Percentiles rank a stretch among this genome's conserved stretches.
Conservation (phyloP, 2,888 invertebrate species). For the Chouioia cunea region DNA sequence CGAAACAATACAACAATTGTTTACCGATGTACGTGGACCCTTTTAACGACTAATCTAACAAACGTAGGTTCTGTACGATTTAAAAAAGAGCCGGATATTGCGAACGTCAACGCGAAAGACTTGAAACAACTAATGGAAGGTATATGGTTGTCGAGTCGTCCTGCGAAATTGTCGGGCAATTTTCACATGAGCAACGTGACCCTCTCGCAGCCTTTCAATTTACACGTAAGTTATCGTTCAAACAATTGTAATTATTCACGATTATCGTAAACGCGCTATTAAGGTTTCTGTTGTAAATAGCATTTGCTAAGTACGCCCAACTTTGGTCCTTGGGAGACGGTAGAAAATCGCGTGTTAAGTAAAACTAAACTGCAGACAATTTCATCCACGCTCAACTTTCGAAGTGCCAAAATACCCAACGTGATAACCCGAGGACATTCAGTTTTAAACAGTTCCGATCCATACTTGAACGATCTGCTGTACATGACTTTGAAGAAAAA, state of each 20-base stretch:
- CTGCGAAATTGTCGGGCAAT: slow-evolving; percentile 55
- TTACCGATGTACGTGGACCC: too few species aligned
- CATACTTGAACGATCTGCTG: slow-evolving; percentile 66
- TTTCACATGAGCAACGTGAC: slow-evolving; percentile 57
- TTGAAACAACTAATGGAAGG: slow-evolving; percentile 63
- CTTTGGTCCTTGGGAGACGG: slow-evolving; percentile 53
- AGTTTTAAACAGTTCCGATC: slow-evolving; percentile 39
- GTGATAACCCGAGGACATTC: slow-evolving; percentile 50
- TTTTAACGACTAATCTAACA: slow-evolving; percentile 29
- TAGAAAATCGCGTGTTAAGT: slow-evolving; percentile 55
- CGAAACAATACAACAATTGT: slow-evolving; percentile 8
- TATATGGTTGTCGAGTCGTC: slow-evolving; percentile 70
- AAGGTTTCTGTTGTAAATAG: slow-evolving; percentile 59
- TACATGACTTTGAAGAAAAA: slow-evolving; percentile 72
- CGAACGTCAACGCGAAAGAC: slow-evolving; percentile 65
- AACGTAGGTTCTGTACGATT: slow-evolving; percentile 68
- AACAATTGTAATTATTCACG: not conserved
- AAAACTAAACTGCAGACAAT: slow-evolving; percentile 56
- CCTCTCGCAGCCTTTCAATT: slow-evolving; percentile 58
- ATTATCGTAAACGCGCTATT: too few species aligned
- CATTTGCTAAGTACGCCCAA: slow-evolving; percentile 69
- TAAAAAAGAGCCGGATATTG: slow-evolving; percentile 65
- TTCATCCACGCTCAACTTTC: slow-evolving; percentile 48
- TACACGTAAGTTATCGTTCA: slow-evolving; percentile 58
- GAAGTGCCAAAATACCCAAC: slow-evolving; percentile 44